A percentile compares a stretch with the other conserved stretches of the same genome.
Conservation (phyloP, 2,113 vertebrate genomes). For the Oriolus oriolus region DNA sequence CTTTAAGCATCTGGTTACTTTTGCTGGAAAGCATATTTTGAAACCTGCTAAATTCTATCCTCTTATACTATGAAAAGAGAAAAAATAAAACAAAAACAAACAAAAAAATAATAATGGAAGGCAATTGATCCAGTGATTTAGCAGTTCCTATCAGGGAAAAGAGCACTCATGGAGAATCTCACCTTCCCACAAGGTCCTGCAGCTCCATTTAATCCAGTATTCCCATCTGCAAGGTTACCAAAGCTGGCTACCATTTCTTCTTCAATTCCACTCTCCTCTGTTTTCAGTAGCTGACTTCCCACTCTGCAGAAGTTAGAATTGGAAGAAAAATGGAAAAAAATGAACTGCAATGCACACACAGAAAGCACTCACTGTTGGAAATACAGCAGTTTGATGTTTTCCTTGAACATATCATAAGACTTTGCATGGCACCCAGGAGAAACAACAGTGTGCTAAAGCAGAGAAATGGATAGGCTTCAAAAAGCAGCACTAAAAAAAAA, state of each 20-base stretch:
- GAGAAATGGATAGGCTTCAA: background rate
- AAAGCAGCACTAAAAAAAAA: background rate
- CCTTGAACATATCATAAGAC: background rate
- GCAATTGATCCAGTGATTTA: background rate
- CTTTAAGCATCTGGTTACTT: constrained; percentile 31
- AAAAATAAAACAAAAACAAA: background rate
- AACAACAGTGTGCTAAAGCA: background rate
- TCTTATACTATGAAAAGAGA: background rate
- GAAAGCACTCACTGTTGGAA: background rate
- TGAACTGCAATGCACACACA: background rate
- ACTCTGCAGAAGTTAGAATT: constrained; percentile 31
- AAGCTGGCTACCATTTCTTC: constrained; percentile 63
- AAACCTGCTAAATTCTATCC: constrained; percentile 19
- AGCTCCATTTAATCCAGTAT: constrained; percentile 14
- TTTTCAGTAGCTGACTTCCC: constrained; percentile 58
- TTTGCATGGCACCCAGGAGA: background rate
- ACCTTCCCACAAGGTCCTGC: constrained; percentile 73
- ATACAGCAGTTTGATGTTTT: background rate
- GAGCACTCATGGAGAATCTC: background rate
- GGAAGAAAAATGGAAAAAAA: background rate
- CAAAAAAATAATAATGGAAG: background rate
- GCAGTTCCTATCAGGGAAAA: background rate
- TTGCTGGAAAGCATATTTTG: constrained; percentile 22
- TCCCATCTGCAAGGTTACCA: constrained; percentile 53
- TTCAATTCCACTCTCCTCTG: constrained; percentile 56